Conservation (phyloP, 1,140 invertebrate genomes). For the Aphis gossypii region DNA sequence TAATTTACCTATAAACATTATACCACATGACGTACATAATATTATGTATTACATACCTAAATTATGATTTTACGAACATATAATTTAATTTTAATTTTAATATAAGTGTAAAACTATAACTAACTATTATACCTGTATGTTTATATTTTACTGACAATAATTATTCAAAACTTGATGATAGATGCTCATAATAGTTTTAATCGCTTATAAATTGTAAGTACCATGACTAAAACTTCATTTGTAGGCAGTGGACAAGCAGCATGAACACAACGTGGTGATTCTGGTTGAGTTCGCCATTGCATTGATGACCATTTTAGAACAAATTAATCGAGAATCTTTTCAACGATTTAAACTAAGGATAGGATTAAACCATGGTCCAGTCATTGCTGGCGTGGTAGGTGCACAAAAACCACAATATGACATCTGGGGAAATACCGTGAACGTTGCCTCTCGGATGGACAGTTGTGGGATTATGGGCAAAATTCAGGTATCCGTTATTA, state of each 20-base stretch:
- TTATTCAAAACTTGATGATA: background rate
- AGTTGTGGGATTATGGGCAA: slow-evolving; percentile 89
- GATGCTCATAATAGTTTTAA: background rate
- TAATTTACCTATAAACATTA: background rate
- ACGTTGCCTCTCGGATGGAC: slow-evolving; percentile 95
- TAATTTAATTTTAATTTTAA: background rate
- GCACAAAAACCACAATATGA: slow-evolving; percentile 98
- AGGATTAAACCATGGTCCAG: slow-evolving; percentile 92
- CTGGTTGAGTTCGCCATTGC: slow-evolving; percentile 94
- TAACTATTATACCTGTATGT: too few relatives aligned
- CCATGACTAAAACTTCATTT: background rate
- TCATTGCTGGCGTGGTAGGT: slow-evolving; percentile 92
- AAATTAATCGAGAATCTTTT: slow-evolving; percentile 96
- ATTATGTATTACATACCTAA: too few relatives aligned
- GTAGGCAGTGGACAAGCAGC: slow-evolving; percentile 77
- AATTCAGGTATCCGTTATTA: slow-evolving; percentile 71
- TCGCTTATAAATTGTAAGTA: background rate
- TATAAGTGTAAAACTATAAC: background rate
- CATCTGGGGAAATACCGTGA: slow-evolving; percentile 98
- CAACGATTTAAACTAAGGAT: slow-evolving; percentile 92
- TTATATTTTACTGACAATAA: background rate
- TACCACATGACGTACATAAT: background rate
- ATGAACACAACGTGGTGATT: slow-evolving; percentile 86
- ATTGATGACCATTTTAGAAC: slow-evolving; percentile 88
- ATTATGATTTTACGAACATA: background rate